phyloP scores from a whole-genome alignment of 1,140 invertebrate species.

The Asobara japonica region DNA sequence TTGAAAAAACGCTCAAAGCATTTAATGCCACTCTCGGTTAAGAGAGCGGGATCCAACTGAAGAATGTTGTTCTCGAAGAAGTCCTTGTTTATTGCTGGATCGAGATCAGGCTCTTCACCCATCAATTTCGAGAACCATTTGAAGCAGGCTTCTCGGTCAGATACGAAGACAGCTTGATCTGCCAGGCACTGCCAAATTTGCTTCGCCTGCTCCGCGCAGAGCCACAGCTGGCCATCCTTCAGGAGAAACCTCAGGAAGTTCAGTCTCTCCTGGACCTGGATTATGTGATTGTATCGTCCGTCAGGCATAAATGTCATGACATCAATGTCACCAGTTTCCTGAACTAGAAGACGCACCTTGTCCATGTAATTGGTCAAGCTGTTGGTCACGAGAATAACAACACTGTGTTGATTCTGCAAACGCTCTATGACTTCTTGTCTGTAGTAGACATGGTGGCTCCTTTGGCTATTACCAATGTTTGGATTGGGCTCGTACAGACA shows the following conservation, averaged over 20 bases:
- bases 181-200: slow-evolving; percentile 97
- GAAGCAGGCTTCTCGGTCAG: slow-evolving; percentile 96
- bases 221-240: slow-evolving; percentile 94
- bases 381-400: slow-evolving; percentile 93
- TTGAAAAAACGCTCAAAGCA: slow-evolving; percentile 97
- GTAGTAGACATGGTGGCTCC: slow-evolving; percentile 74
- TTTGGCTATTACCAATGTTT: slow-evolving; percentile 73
- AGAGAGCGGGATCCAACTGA: slow-evolving; percentile 87
- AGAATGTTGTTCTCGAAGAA: slow-evolving; percentile 97
- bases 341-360: slow-evolving; percentile 77
- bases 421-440: slow-evolving; percentile 88
- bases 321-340: slow-evolving; percentile 81
- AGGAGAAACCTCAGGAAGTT: slow-evolving; percentile 92
- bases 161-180: slow-evolving; percentile 89
- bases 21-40: slow-evolving; percentile 97
- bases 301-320: slow-evolving; percentile 86
- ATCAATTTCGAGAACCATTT: slow-evolving; percentile 99
- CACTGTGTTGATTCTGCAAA: slow-evolving; percentile 89
- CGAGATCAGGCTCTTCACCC: slow-evolving; percentile 96
- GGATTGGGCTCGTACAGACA: slow-evolving; percentile 88
- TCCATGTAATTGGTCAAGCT: slow-evolving; percentile 94
- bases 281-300: slow-evolving; percentile 89
- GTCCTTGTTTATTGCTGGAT: slow-evolving; percentile 95
- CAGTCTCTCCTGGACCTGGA: slow-evolving; percentile 93
- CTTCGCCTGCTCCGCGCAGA: slow-evolving; percentile 95